A percentile compares a stretch with the other conserved stretches of the same genome.
Evolutionary conservation across 2,888 invertebrate genomes (phyloP).

Genomic region (Bombylius major): DNA sequence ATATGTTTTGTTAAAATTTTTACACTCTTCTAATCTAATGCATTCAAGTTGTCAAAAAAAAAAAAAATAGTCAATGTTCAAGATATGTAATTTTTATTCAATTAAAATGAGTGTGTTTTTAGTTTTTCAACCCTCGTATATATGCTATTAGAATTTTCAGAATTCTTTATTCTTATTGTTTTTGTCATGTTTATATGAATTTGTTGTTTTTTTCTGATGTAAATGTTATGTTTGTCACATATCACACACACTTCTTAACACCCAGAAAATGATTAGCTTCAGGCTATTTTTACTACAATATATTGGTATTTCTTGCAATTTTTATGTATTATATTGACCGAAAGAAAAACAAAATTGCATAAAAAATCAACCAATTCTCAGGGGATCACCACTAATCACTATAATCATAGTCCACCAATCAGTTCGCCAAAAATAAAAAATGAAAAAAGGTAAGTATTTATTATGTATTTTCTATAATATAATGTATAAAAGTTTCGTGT

Average conservation of each 20-base stretch:
- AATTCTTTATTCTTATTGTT: too few relatives aligned
- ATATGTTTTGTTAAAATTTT: too few relatives aligned
- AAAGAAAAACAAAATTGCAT: not conserved
- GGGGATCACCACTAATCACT: constrained; percentile 8
- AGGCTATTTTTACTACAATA: not conserved
- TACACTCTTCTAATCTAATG: too few relatives aligned
- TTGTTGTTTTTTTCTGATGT: not conserved
- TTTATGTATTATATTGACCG: not conserved
- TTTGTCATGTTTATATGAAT: too few relatives aligned
- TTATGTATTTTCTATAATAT: not conserved
- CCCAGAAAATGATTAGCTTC: not conserved
- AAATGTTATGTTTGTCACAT: not conserved
- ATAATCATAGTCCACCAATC: constrained; percentile 7
- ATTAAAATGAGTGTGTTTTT: too few relatives aligned
- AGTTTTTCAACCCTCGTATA: too few relatives aligned
- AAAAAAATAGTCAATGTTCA: too few relatives aligned
- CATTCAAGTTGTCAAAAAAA: too few relatives aligned
- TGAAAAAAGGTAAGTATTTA: not conserved
- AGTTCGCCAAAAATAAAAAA: constrained; percentile 3
- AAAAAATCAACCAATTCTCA: not conserved
- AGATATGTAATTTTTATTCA: too few relatives aligned
- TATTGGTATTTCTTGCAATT: too few relatives aligned
- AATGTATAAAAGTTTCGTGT: too few relatives aligned
- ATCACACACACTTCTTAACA: not conserved
- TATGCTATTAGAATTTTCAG: too few relatives aligned